phyloP scores from a whole-genome alignment of 2,888 invertebrate species.

The Nomada ferruginata region DNA sequence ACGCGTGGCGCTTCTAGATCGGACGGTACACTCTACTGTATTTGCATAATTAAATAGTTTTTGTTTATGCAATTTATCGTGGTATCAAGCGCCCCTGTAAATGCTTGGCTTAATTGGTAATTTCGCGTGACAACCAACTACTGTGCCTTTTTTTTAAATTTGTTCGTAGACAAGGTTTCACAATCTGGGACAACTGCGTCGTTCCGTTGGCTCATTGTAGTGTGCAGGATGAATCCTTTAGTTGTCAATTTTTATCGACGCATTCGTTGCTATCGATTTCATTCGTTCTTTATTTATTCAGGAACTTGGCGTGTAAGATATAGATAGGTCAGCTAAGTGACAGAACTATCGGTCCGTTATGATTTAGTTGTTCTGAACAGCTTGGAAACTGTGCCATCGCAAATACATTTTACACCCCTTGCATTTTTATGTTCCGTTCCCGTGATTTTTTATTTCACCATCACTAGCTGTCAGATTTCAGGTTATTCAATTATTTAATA shows the following conservation, averaged over 20 bases:
- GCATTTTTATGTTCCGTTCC: too few relatives aligned
- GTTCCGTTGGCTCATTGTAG: not conserved
- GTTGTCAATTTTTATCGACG: not conserved
- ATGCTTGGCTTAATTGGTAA: conserved; percentile 27
- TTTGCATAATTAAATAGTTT: conserved; percentile 40
- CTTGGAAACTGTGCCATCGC: not conserved
- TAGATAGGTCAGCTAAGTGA: not conserved
- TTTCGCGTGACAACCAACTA: conserved; percentile 22
- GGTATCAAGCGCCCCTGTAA: not conserved
- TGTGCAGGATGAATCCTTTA: not conserved
- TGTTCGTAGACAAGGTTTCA: not conserved
- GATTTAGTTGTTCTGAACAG: not conserved
- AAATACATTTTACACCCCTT: too few relatives aligned
- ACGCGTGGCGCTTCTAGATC: conserved; percentile 7
- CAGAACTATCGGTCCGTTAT: not conserved
- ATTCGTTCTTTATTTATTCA: not conserved
- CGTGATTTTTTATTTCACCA: not conserved
- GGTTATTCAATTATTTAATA: too few relatives aligned
- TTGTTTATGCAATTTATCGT: conserved; percentile 19
- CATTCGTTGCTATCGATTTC: not conserved
- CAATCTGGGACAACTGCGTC: not conserved
- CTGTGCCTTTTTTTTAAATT: conserved; percentile 4
- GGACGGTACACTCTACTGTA: not conserved
- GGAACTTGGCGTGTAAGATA: not conserved
- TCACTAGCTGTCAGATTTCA: too few relatives aligned